Evolutionary conservation across 2,797 vertebrate species (phyloP), one percentile per base, ranked within the genome.

Genomic region (Phataginus tricuspis): DNA sequence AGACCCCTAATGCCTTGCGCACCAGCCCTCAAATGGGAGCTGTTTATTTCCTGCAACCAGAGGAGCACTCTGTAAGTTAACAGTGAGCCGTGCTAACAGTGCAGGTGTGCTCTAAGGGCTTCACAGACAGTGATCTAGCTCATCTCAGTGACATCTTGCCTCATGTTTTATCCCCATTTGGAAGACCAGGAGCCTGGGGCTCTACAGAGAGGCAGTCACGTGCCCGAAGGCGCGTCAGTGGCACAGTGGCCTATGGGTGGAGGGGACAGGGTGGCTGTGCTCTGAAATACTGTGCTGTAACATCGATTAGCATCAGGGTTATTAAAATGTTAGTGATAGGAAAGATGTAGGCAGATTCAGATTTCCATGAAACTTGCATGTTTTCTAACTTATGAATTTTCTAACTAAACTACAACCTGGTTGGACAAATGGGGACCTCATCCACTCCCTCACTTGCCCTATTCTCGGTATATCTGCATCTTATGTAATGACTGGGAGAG

Each of bases 271-370:
- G 57, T 69, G 18, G 55, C 63, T 0, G 1, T 4, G 18, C 29
- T 45, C 49, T 34, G 53, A 45, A 71, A 53, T 49, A 5, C 57
- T 11, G 5, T n/a, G 61, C 29, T 88, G 1, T 86, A 13, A 18
- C 13, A 34, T 72, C 42, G 68, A 34, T 82, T 91, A 72, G 57
- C 19, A 15, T 45, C 3, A 19, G 34, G 34, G 23, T 83, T 57
- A 59, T 78, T 82, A 63, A 79, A 91, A 85, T 84, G 21, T 34
- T 78, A 9, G 18, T 19, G 7, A 49, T 78, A 14, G 42, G 66
- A 77, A 95, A 91, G 61, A 75, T 45, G 27, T 49, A 29, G 63
- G n/a, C 92, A 63, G 79, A 83, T 61, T 80, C 88, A 25, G 63
- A 42, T 82, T 79, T 51, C 79, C 37, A 23, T 21, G 31, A 80